phyloP scores from a whole-genome alignment of 30 jellyfish, hydroid and myxozoan species.

The Catostylus mosaicus region DNA sequence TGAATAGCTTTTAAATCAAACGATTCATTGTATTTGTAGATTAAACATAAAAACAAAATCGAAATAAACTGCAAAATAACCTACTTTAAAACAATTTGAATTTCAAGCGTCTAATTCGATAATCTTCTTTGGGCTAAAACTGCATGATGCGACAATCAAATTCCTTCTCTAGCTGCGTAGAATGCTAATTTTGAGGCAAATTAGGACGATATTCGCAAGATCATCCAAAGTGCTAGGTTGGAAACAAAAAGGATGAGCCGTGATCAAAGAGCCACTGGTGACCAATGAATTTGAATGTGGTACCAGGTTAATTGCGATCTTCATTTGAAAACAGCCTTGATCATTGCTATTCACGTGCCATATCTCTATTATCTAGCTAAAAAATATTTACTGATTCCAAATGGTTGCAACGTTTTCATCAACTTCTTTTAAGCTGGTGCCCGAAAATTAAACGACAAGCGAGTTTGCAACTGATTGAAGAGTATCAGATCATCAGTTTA shows the following conservation, averaged over 20 bases:
- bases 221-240: slow-evolving; percentile 5
- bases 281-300: slow-evolving; percentile 48
- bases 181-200: slow-evolving; percentile 3
- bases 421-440: too few relatives aligned
- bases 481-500: too few relatives aligned
- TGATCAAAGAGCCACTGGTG: slow-evolving; percentile 77
- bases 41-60: too few relatives aligned
- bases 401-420: slow-evolving; percentile 15
- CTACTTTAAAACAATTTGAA: background rate
- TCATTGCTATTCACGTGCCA: slow-evolving; percentile 5
- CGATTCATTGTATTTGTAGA: too few relatives aligned
- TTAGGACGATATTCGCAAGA: background rate
- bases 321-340: slow-evolving; percentile 66
- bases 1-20: too few relatives aligned
- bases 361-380: background rate
- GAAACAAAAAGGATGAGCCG: slow-evolving; percentile 19
- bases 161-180: slow-evolving; percentile 3
- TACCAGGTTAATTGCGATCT: slow-evolving; percentile 52
- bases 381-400: slow-evolving; percentile 13
- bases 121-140: background rate
- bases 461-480: too few relatives aligned
- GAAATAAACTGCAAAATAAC: too few relatives aligned
- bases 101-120: background rate
- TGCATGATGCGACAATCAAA: background rate
- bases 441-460: too few relatives aligned